These are phyloP conservation scores for Copidosoma aretas DNA, from an alignment of 2,888 invertebrate species.

Conservation along the genomic window DNA sequence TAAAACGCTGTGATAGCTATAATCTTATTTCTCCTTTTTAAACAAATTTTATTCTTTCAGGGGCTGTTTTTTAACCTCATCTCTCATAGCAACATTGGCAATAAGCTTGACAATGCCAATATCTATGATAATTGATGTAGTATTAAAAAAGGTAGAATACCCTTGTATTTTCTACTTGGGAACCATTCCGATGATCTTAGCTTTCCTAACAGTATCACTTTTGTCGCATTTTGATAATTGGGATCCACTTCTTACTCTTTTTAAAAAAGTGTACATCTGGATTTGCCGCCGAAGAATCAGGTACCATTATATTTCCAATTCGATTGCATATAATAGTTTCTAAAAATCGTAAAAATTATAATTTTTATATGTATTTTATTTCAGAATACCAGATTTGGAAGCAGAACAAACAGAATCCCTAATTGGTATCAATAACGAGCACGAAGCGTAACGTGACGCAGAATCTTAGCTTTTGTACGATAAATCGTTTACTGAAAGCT, in stretches of 20 bases:
- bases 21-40: background rate
- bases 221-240: slow-evolving; percentile 81
- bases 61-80: slow-evolving; percentile 93
- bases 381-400: slow-evolving; percentile 70
- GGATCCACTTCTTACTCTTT: slow-evolving; percentile 75
- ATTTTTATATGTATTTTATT: slow-evolving; percentile 46
- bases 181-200: slow-evolving; percentile 77
- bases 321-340: background rate
- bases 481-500: slow-evolving; percentile 23
- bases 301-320: slow-evolving; percentile 54
- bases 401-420: slow-evolving; percentile 75
- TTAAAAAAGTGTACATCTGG: slow-evolving; percentile 65
- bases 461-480: slow-evolving; percentile 36
- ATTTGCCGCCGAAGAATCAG: slow-evolving; percentile 64
- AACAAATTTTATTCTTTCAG: slow-evolving; percentile 64
- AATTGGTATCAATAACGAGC: slow-evolving; percentile 69
- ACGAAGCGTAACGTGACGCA: slow-evolving; percentile 64
- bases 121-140: slow-evolving; percentile 83
- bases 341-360: background rate
- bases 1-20: background rate
- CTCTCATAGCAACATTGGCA: slow-evolving; percentile 85
- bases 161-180: slow-evolving; percentile 79
- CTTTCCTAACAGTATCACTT: slow-evolving; percentile 75
- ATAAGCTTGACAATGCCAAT: slow-evolving; percentile 88
- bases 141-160: slow-evolving; percentile 74